These are phyloP conservation scores for Drosophila lowei DNA, from an alignment of 1,140 invertebrate genomes.

Conservation along the genomic window DNA sequence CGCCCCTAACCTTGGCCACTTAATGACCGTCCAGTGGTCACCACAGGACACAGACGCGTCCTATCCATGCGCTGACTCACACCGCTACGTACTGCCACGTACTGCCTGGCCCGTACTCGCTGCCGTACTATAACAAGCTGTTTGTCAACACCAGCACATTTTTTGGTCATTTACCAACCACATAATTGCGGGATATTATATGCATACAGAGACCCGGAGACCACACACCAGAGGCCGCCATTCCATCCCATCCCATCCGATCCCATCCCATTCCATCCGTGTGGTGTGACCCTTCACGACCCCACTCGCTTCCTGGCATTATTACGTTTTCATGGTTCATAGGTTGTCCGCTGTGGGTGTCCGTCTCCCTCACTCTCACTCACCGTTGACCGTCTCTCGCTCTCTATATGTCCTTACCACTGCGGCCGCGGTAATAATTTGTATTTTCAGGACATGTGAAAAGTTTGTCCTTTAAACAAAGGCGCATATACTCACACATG, in stretches of 20 bases:
- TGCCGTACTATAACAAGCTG: slow-evolving; percentile 62
- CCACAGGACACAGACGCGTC: slow-evolving; percentile 10
- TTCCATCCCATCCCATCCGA: too few relatives aligned
- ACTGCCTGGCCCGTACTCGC: too few relatives aligned
- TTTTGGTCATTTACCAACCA: slow-evolving; percentile 80
- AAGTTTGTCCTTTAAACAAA: slow-evolving; percentile 76
- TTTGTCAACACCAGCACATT: slow-evolving; percentile 81
- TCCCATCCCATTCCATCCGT: not conserved
- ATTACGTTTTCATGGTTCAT: slow-evolving; percentile 78
- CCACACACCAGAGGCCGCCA: not conserved
- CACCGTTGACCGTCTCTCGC: not conserved
- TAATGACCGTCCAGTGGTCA: slow-evolving; percentile 78
- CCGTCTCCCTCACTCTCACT: too few relatives aligned
- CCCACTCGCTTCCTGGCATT: slow-evolving; percentile 39
- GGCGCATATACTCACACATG: not conserved
- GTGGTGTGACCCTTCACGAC: not conserved
- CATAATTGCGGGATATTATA: slow-evolving; percentile 81
- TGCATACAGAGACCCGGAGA: slow-evolving; percentile 47
- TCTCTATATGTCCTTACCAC: slow-evolving; percentile 28
- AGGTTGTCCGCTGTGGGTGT: slow-evolving; percentile 67
- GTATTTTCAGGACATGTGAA: slow-evolving; percentile 63
- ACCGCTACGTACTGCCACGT: slow-evolving; percentile 14
- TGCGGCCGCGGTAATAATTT: slow-evolving; percentile 52
- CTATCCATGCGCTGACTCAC: slow-evolving; percentile 24
- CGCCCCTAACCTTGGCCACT: slow-evolving; percentile 62